These are phyloP conservation scores for Scomber scombrus DNA, from an alignment of 2,113 vertebrate species.

Conservation along the genomic window DNA sequence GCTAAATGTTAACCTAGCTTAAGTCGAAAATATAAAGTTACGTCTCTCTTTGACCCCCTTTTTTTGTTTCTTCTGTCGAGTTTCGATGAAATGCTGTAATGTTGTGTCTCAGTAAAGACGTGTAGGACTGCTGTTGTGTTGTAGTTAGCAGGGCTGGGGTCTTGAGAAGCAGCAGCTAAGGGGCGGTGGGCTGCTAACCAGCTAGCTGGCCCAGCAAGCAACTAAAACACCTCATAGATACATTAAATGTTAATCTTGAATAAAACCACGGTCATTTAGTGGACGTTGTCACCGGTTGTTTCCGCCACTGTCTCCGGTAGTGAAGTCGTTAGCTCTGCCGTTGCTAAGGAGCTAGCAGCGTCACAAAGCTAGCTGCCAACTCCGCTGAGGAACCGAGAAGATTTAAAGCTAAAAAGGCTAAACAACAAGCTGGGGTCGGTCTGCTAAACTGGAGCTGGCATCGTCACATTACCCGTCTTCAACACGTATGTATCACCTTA, in stretches of 20 bases:
- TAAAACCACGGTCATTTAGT: neutral
- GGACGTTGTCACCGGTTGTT: neutral
- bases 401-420: conserved; percentile 27
- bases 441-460: conserved; percentile 71
- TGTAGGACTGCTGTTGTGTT: neutral
- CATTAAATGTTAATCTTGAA: neutral
- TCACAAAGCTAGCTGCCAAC: conserved; percentile 43
- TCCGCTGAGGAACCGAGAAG: conserved; percentile 14
- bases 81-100: conserved; percentile 6
- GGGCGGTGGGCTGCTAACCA: conserved; percentile 7
- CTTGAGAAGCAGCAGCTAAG: conserved; percentile 13
- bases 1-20: conserved; percentile 49
- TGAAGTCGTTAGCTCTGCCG: neutral
- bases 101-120: conserved; percentile 18
- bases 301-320: neutral
- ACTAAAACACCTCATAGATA: neutral
- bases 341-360: conserved; percentile 52
- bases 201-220: neutral
- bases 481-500: conserved; percentile 59
- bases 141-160: conserved; percentile 35
- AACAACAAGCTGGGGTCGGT: neutral
- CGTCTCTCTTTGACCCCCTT: neutral
- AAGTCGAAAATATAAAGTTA: conserved; percentile 29
- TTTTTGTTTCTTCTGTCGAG: neutral
- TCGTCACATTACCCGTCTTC: conserved; percentile 43